Evolutionary conservation across 2,888 invertebrate genomes (phyloP), one percentile per base, ranked within the genome.

Genomic region (Drosophila demipolita): DNA sequence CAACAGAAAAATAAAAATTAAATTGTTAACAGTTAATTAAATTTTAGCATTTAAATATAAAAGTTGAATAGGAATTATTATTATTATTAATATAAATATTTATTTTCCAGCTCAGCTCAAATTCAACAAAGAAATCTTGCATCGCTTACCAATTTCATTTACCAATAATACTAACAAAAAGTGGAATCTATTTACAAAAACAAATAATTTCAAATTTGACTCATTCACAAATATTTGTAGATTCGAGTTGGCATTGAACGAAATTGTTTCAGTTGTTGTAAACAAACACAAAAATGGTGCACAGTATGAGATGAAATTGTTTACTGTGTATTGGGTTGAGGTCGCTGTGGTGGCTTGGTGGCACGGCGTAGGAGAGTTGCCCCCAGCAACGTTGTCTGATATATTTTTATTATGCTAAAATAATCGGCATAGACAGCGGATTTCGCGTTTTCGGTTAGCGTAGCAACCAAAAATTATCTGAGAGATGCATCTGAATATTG

Each of bases 401-500:
- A 87, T 87, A 87, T 87, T 87, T 89, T 89, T 89, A 87, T 87
- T 87, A 87, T 87, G 87, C 87, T 87, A 90, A 87, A 87, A 87
- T 86, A 86, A 86, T 86, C 89, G 89, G 70, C 75, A 88, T 90
- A 86, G 89, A 86, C 80, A 75, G 50, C 78, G 59, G 58, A 23
- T 52, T 66, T 65, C 66, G 64, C 54, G 80, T 80, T 79, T 79
- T 83, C 75, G 78, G 83, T 83, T 82, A 78, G 78, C 78, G 60
- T 64, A 73, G 78, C 83, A 80, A 67, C 87, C 59, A 59, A 61
- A 64, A 90, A 90, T 87, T 87, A 87, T 87, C 90, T 89, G 77
- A 77, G 62, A 88, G 89, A 90, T 87, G 87, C 87, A 87, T 87
- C 90, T 87, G 90, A 87, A 87, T 90, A 90, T 89, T 90, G 82